A percentile compares a stretch with the other conserved stretches of the same genome.
Evolutionary conservation across 2,888 invertebrate genomes (phyloP).

Genomic region (Harmothoe impar): DNA sequence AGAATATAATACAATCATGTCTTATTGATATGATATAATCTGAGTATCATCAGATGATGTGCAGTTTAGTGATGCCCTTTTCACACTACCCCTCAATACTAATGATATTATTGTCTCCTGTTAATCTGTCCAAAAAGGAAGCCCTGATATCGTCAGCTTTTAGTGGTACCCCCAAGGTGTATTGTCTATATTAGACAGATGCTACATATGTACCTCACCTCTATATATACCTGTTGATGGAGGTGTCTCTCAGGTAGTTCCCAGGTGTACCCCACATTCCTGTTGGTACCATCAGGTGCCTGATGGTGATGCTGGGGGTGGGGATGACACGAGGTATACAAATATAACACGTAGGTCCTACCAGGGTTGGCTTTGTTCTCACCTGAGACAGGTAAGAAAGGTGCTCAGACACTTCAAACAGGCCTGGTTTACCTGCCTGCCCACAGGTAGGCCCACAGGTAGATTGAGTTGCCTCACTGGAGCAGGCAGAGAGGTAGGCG

Average conservation of each 20-base stretch:
- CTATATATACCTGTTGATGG: not conserved
- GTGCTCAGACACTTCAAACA: constrained; percentile 28
- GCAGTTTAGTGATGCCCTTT: too few species aligned
- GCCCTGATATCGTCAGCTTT: too few species aligned
- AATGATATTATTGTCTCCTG: too few species aligned
- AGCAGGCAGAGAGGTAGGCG: not conserved
- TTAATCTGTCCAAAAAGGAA: too few species aligned
- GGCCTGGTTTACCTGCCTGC: not conserved
- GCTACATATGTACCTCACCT: not conserved
- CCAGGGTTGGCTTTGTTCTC: constrained; percentile 34
- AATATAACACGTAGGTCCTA: constrained; percentile 36
- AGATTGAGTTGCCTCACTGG: constrained; percentile 44
- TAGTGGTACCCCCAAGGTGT: too few species aligned
- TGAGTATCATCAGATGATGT: too few species aligned
- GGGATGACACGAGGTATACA: not conserved
- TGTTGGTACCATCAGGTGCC: too few species aligned
- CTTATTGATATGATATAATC: too few species aligned
- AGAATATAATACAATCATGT: too few species aligned
- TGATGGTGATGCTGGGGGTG: constrained; percentile 29
- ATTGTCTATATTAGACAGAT: not conserved
- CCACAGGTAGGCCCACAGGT: not conserved
- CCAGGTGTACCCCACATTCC: not conserved
- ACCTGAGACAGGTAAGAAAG: constrained; percentile 44
- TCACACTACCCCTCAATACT: too few species aligned
- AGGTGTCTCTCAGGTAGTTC: not conserved